Conservation (phyloP, 1,140 invertebrate genomes). For the Spodoptera litura region DNA sequence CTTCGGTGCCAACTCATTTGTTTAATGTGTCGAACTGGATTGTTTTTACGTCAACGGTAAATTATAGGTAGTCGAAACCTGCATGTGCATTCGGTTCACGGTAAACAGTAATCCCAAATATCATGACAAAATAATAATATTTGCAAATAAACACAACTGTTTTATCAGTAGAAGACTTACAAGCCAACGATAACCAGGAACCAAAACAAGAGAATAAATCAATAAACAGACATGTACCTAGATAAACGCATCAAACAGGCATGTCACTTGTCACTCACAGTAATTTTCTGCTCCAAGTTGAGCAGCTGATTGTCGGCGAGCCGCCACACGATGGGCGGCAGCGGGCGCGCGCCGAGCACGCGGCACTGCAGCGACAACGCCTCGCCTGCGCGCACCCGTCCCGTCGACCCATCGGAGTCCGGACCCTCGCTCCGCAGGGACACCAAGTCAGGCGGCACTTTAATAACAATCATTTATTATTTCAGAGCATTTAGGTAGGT, state of each 20-base stretch:
- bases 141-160: too few relatives aligned
- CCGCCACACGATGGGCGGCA: constrained; percentile 68
- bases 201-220: not conserved
- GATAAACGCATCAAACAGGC: not conserved
- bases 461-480: not conserved
- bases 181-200: not conserved
- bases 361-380: constrained; percentile 68
- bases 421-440: constrained; percentile 57
- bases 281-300: constrained; percentile 72
- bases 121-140: too few relatives aligned
- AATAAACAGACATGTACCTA: not conserved
- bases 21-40: not conserved
- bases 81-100: too few relatives aligned
- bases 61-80: too few relatives aligned
- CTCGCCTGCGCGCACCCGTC: constrained; percentile 62
- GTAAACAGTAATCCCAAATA: too few relatives aligned
- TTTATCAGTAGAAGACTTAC: not conserved
- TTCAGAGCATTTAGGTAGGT: not conserved
- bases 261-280: constrained; percentile 59
- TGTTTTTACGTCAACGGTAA: too few relatives aligned
- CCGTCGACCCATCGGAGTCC: constrained; percentile 49
- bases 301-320: constrained; percentile 63
- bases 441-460: constrained; percentile 76
- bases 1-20: constrained; percentile 1
- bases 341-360: constrained; percentile 73